Base-by-base conservation (phyloP, 2,113 vertebrate genomes). In the Podarcis raffonei region DNA sequence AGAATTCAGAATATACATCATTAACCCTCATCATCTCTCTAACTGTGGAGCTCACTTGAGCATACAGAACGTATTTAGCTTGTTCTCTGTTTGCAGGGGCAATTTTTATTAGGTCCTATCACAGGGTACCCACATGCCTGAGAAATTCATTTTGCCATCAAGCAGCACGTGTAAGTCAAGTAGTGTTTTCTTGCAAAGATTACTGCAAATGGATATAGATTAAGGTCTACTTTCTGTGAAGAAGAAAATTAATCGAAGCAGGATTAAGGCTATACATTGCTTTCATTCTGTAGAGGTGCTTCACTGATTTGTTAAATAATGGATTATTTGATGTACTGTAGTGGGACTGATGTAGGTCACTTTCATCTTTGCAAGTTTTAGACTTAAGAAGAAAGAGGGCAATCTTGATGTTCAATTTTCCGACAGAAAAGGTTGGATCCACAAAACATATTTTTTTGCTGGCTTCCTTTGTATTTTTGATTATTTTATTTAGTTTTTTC, bases 121-220 rank as follows among this genome's bases (percentile, higher is more conserved):
- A 97, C 89, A 94, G 95, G 92, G 89, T 90, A 93, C 93, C 94
- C 92, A 91, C 91, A 92, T 92, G 94, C 88, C 90, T 93, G 87
- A 94, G 90, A 96, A 95, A 96, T 96, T 95, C 88, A 94, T 96
- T 97, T 95, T 96, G 91, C 96, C 96, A 93, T 95, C 94, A 95
- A 92, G 90, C 90, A 94, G 91, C 93, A 95, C 94, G 92, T 95
- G 92, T 94, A 95, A 95, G 92, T 95, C 93, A 94, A 96, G 94
- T 93, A 95, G 93, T 92, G 95, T 96, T 96, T 94, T 96, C 95
- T 95, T 96, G 89, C 93, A 94, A 94, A 95, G 93, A 96, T 96
- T 95, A 95, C 93, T 88, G 89, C 92, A 98, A 98, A 98, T 98
- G 97, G 98, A 98, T 98, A 98, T 97, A 98, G 98, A 98, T 97